Evolutionary conservation across 1,140 invertebrate genomes (phyloP).

Genomic region (Papilio polytes): DNA sequence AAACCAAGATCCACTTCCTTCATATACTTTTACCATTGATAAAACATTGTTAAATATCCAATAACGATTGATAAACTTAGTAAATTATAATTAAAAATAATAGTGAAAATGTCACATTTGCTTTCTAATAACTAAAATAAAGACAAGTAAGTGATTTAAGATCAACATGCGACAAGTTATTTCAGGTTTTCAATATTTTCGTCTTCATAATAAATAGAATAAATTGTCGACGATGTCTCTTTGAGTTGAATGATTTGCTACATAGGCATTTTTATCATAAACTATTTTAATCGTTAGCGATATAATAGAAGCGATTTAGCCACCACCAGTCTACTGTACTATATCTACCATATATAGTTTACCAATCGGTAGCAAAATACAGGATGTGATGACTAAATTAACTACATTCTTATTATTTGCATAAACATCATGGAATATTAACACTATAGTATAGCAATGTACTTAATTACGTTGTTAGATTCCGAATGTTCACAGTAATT

Average conservation of each 20-base stretch:
- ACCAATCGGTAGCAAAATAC: not conserved
- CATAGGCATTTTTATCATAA: conserved; percentile 17
- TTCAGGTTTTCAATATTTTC: not conserved
- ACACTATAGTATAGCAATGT: not conserved
- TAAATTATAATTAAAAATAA: not conserved
- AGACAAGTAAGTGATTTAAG: not conserved
- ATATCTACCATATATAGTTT: not conserved
- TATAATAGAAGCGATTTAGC: not conserved
- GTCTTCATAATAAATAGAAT: not conserved
- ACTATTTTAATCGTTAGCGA: not conserved
- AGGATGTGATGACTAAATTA: not conserved
- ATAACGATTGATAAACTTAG: not conserved
- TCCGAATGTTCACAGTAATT: not conserved
- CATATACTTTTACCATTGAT: not conserved
- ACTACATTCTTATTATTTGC: not conserved
- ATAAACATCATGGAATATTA: not conserved
- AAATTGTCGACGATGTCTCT: not conserved
- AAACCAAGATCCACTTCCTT: not conserved
- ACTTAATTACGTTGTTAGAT: not conserved
- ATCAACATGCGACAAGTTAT: not conserved
- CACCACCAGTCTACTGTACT: not conserved
- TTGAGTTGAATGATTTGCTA: conserved; percentile 1
- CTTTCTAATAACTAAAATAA: not conserved
- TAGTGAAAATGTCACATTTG: not conserved
- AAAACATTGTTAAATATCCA: not conserved